Percentiles rank a stretch among this genome's conserved stretches.
Conservation (phyloP, 2,888 invertebrate species). For the Drosophila maculinotata region DNA sequence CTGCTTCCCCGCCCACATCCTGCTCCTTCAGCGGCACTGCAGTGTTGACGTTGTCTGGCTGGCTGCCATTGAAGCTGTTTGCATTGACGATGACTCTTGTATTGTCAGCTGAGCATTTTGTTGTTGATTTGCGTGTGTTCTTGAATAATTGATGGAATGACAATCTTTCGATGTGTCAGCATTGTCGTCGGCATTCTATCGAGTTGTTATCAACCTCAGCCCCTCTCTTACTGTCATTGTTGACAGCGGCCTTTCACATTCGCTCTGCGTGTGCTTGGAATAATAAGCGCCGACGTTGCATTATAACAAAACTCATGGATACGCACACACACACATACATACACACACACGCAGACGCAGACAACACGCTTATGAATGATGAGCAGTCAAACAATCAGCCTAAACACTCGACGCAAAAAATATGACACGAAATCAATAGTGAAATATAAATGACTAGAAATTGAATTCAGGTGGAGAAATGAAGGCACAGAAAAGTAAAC, state of each 20-base stretch:
- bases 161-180: conserved; percentile 77
- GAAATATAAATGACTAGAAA: conserved; percentile 28
- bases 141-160: conserved; percentile 79
- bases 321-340: conserved; percentile 12
- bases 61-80: conserved; percentile 36
- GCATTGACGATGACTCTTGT: conserved; percentile 50
- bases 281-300: conserved; percentile 71
- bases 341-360: conserved; percentile 10
- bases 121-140: conserved; percentile 74
- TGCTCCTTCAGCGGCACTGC: conserved; percentile 15
- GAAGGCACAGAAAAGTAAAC: conserved; percentile 2
- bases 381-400: conserved; percentile 67
- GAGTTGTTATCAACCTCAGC: conserved; percentile 60
- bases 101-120: conserved; percentile 61
- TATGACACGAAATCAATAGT: conserved; percentile 53
- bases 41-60: conserved; percentile 39
- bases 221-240: conserved; percentile 41
- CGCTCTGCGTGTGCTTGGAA: conserved; percentile 48
- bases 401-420: conserved; percentile 7
- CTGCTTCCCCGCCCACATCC: not conserved
- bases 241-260: conserved; percentile 45
- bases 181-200: conserved; percentile 58
- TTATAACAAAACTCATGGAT: conserved; percentile 40
- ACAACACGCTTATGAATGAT: conserved; percentile 60
- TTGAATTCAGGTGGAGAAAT: conserved; percentile 5